These are phyloP conservation scores for Hololepta plana DNA, from an alignment of 2,888 invertebrate species.

Conservation along the genomic window DNA sequence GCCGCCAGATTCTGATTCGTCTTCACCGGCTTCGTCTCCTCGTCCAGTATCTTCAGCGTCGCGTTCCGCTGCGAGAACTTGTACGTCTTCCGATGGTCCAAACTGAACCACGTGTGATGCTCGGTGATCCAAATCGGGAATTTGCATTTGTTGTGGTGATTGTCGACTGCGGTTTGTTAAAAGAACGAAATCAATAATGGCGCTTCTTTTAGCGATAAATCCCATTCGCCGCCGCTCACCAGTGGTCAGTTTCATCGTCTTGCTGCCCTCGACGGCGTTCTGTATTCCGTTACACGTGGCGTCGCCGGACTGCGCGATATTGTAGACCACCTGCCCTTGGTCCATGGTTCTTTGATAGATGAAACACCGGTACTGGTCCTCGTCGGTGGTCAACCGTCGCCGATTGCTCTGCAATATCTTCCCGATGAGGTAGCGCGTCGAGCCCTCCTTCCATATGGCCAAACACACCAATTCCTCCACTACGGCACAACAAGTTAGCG, in stretches of 20 bases:
- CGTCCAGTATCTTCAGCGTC: conserved; percentile 33
- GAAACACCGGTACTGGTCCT: conserved; percentile 69
- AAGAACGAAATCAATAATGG: too few relatives aligned
- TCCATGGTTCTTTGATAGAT: conserved; percentile 42
- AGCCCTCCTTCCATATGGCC: conserved; percentile 72
- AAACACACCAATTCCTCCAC: conserved; percentile 69
- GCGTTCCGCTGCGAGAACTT: conserved; percentile 58
- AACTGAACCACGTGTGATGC: conserved; percentile 63
- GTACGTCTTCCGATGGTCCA: conserved; percentile 54
- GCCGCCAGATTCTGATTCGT: conserved; percentile 18
- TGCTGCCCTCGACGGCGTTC: conserved; percentile 57
- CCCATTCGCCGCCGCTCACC: conserved; percentile 32
- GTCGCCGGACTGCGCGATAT: conserved; percentile 60
- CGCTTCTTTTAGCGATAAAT: too few relatives aligned
- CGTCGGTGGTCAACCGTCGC: conserved; percentile 41
- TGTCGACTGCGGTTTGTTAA: conserved; percentile 40
- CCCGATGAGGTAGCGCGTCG: conserved; percentile 60
- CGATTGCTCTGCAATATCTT: conserved; percentile 43
- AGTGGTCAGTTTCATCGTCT: conserved; percentile 59
- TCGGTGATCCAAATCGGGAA: conserved; percentile 64
- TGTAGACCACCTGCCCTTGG: conserved; percentile 38
- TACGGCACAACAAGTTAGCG: conserved; percentile 17
- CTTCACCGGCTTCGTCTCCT: conserved; percentile 16
- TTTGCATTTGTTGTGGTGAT: conserved; percentile 56
- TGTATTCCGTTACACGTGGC: conserved; percentile 63